Percentiles rank a stretch among this genome's conserved stretches.
Conservation (phyloP, 2,797 vertebrate species). For the Myotis pilosus region DNA sequence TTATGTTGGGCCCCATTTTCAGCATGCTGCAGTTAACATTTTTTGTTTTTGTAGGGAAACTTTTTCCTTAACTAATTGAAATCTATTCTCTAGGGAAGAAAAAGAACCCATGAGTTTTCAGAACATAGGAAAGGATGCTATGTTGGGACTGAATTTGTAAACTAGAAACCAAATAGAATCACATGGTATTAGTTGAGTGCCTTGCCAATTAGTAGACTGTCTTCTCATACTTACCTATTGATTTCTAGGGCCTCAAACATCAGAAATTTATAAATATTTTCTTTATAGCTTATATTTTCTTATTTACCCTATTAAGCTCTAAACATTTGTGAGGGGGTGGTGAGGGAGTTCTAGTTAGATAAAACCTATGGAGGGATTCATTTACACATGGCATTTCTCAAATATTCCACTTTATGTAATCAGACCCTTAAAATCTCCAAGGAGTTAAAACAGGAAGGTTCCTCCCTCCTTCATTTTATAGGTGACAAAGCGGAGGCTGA, state of each 20-base stretch:
- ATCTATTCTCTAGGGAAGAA: constrained; percentile 17
- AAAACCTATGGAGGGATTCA: not conserved
- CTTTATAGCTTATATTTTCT: not conserved
- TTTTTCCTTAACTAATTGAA: not conserved
- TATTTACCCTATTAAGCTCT: not conserved
- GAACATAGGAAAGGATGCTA: not conserved
- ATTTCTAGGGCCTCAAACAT: not conserved
- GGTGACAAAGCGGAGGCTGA: not conserved
- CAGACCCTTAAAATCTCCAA: not conserved
- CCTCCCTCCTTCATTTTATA: not conserved
- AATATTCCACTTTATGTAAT: not conserved
- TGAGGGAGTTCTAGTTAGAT: not conserved
- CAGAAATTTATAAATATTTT: not conserved
- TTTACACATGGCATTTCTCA: not conserved
- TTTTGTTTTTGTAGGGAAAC: not conserved
- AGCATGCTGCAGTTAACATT: not conserved
- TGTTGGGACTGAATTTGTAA: constrained; percentile 18
- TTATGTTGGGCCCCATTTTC: not conserved
- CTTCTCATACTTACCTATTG: not conserved
- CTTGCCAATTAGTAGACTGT: not conserved
- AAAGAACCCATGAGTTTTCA: not conserved
- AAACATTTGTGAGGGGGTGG: not conserved
- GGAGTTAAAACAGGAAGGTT: not conserved
- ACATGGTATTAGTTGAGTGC: not conserved
- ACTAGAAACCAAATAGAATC: not conserved